Evolutionary conservation across 2,797 vertebrate species (phyloP), one percentile per base, ranked within the genome.

Genomic region (Tadarida brasiliensis): DNA sequence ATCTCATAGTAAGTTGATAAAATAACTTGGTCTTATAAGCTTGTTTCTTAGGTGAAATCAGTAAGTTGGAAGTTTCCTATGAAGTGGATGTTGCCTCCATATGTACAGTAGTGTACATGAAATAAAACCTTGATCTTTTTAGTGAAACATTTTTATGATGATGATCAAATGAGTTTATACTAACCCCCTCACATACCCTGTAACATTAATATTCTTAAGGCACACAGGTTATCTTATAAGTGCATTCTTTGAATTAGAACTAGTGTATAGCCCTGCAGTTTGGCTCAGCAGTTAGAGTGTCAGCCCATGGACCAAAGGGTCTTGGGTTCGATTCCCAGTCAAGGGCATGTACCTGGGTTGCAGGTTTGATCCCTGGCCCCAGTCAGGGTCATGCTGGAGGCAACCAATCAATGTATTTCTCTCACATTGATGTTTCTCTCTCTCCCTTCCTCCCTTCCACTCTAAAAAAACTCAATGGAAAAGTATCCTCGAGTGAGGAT

Each of bases 1-100:
- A 99, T 80, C 98, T 99, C 96, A 90, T 97, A 1, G 99, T 99
- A 98, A 99, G 99, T 96, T 67, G 96, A 68, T 82, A 90, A 96
- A 96, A 59, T 80, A 33, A 44, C 39, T 44, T 44, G 39, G 39
- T 44, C 7, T 44, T 44, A 44, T 44, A 44, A 4, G 39, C 39
- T 76, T 78, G 22, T 74, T 92, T 92, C 22, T 94, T 81, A 35
- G 12, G 7, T 81, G 49, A 77, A 67, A 80, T 80, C 11, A 30
- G 0, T 71, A 87, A 81, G 67, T 85, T 63, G 73, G n/a, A 67
- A 47, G 14, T 82, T 63, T 68, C 65, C 59, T 76, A 0, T 65
- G 26, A 87, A 14, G 49, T 70, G 49, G 22, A 2, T 71, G 3
- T 77, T 94, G 54, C 20, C 17, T 49, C 33, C n/a, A 0, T 61